These are phyloP conservation scores for Meriones psammophilus DNA, from an alignment of 2,797 vertebrate species.

Conservation along the genomic window DNA sequence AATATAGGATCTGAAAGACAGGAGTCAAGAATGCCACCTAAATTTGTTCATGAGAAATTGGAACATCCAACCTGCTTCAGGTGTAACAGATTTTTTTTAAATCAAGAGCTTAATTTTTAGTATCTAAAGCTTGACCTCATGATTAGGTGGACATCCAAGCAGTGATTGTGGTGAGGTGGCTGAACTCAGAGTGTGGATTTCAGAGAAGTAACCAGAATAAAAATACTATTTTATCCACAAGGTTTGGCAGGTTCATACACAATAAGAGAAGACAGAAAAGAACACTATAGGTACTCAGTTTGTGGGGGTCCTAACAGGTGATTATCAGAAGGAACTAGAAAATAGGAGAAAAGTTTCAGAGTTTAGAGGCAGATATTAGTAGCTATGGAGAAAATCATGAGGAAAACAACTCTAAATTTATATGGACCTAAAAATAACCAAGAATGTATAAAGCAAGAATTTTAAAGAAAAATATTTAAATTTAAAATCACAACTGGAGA, in stretches of 20 bases:
- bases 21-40: neutral
- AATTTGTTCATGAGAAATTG: neutral
- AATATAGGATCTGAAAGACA: neutral
- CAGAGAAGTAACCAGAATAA: neutral
- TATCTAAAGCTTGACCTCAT: neutral
- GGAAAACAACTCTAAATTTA: neutral
- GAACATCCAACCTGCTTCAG: neutral
- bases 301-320: neutral
- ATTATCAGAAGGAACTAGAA: neutral
- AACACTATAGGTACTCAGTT: neutral
- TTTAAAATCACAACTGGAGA: neutral
- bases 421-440: constrained; percentile 4
- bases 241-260: neutral
- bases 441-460: neutral
- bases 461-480: constrained; percentile 24
- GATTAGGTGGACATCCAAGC: neutral
- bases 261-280: neutral
- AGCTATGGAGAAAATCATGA: neutral
- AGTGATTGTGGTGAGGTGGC: neutral
- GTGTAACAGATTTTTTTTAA: neutral
- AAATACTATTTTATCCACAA: neutral
- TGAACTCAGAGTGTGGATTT: neutral
- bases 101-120: neutral
- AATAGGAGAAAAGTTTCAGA: neutral
- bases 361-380: constrained; percentile 16